Evolutionary conservation across 1,140 invertebrate genomes (phyloP).

Genomic region (Drosophila guanche): DNA sequence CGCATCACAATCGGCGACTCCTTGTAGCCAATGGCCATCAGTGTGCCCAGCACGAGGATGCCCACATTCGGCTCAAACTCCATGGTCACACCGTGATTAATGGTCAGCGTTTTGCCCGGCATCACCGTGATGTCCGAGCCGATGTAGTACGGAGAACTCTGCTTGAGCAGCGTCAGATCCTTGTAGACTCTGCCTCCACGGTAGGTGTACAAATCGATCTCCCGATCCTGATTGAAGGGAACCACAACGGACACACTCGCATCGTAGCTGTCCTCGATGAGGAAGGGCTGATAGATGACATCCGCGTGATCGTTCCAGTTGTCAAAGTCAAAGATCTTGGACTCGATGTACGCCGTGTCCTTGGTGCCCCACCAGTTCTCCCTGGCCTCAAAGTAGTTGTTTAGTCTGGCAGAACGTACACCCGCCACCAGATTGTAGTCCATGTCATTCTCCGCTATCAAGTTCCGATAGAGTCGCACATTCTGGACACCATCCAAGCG

Average conservation of each 20-base stretch:
- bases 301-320: constrained; percentile 99
- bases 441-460: constrained; percentile 94
- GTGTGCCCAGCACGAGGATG: constrained; percentile 95
- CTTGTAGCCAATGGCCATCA: constrained; percentile 92
- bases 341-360: constrained; percentile 89
- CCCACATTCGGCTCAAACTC: constrained; percentile 99
- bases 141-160: constrained; percentile 91
- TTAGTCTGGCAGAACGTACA: constrained; percentile 92
- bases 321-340: constrained; percentile 98
- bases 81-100: constrained; percentile 94
- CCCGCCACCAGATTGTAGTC: constrained; percentile 97
- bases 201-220: constrained; percentile 84
- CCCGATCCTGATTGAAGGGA: constrained; percentile 70
- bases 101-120: constrained; percentile 93
- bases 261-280: constrained; percentile 90
- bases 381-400: constrained; percentile 93
- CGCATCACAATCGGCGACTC: constrained; percentile 93
- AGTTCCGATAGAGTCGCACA: constrained; percentile 94
- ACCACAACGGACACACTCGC: constrained; percentile 90
- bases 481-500: constrained; percentile 97
- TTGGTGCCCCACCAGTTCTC: constrained; percentile 98
- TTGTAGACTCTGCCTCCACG: constrained; percentile 93
- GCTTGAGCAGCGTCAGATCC: constrained; percentile 88
- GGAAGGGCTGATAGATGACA: constrained; percentile 94
- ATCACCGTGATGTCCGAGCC: constrained; percentile 97